Percentiles rank a stretch among this genome's conserved stretches.
Conservation (phyloP, 1,140 invertebrate genomes). For the Philotrypesis tridentata region DNA sequence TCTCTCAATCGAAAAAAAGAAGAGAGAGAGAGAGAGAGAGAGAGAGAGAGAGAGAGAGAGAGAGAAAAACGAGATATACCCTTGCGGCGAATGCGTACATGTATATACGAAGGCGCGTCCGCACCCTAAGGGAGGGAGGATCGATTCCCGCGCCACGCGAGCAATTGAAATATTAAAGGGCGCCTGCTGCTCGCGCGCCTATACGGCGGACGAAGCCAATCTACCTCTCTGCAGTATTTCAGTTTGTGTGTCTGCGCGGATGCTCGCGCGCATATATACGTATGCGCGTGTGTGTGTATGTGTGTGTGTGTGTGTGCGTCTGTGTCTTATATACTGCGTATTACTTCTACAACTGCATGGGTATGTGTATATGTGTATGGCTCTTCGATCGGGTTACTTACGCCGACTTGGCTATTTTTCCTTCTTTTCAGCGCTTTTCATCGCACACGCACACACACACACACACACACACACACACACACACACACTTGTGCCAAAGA, state of each 20-base stretch:
- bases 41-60: no score
- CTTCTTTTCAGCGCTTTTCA: neutral
- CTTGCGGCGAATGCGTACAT: neutral
- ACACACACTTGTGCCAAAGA: no score
- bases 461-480: no score
- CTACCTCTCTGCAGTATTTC: neutral
- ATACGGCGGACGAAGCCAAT: neutral
- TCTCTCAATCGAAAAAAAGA: neutral
- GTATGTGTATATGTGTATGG: neutral
- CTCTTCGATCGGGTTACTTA: neutral
- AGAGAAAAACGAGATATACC: neutral
- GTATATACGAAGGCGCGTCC: neutral
- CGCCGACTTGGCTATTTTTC: neutral
- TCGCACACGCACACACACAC: neutral
- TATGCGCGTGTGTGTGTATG: no score
- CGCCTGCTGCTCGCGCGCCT: neutral
- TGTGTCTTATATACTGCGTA: neutral
- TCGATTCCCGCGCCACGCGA: conserved; percentile 1
- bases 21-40: no score
- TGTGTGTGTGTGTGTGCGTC: no score
- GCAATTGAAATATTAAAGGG: conserved; percentile 35
- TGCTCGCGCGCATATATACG: neutral
- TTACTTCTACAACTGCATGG: neutral
- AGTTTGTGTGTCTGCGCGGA: neutral
- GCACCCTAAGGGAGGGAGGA: neutral